Evolutionary conservation across 2,797 vertebrate genomes (phyloP).

Genomic region (Semaprochilodus insignis): DNA sequence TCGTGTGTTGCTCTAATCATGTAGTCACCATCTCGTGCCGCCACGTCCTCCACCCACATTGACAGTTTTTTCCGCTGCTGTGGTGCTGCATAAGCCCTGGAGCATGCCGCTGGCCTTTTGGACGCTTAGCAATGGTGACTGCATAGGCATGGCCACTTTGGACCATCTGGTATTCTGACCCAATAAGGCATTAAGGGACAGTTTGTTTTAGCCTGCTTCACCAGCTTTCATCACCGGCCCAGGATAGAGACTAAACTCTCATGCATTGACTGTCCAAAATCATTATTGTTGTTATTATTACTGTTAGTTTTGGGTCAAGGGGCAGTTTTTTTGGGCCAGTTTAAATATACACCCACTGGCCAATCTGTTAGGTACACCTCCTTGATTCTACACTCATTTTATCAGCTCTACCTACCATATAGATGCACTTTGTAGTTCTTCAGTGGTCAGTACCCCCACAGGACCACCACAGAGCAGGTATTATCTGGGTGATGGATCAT

Average conservation of each 20-base stretch:
- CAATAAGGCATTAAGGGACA: slow-evolving; percentile 30
- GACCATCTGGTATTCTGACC: slow-evolving; percentile 30
- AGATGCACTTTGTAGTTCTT: too few relatives aligned
- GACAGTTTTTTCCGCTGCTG: slow-evolving; percentile 8
- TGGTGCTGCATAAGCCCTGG: background rate
- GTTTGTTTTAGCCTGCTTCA: background rate
- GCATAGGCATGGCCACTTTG: background rate
- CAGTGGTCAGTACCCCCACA: too few relatives aligned
- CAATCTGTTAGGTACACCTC: too few relatives aligned
- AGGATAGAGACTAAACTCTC: background rate
- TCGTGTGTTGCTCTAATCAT: slow-evolving; percentile 29
- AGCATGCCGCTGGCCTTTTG: slow-evolving; percentile 4
- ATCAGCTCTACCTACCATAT: too few relatives aligned
- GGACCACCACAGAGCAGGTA: too few relatives aligned
- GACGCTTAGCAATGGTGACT: background rate
- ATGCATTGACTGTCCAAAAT: background rate
- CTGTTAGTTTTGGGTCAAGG: too few relatives aligned
- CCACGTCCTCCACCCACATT: slow-evolving; percentile 13
- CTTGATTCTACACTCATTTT: too few relatives aligned
- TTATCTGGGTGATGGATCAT: too few relatives aligned
- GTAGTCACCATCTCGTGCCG: slow-evolving; percentile 16
- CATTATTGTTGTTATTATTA: background rate
- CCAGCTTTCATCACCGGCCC: background rate
- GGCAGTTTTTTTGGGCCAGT: too few relatives aligned
- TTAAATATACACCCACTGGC: too few relatives aligned